Conservation (phyloP, 2,888 invertebrate species). For the Arrhopalites spinosus region DNA sequence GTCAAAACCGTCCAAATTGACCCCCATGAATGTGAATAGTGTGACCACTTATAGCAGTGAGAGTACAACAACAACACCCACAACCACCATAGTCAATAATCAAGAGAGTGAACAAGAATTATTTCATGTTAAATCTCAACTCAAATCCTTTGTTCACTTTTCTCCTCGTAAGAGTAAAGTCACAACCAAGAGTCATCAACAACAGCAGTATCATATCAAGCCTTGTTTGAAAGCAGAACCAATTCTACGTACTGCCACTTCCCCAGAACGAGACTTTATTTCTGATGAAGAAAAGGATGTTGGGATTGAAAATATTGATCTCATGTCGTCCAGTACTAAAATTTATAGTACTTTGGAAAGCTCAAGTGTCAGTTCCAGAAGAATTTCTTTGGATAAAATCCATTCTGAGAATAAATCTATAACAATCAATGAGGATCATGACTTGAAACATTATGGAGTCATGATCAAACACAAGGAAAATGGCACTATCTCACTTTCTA, state of each 20-base stretch:
- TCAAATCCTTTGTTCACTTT: slow-evolving; percentile 47
- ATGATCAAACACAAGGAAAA: background rate
- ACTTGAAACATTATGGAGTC: background rate
- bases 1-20: slow-evolving; percentile 38
- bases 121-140: slow-evolving; percentile 12
- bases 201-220: slow-evolving; percentile 41
- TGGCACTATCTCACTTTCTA: too few species aligned
- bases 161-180: slow-evolving; percentile 29
- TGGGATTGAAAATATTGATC: slow-evolving; percentile 16
- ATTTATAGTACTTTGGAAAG: background rate
- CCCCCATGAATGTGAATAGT: slow-evolving; percentile 20
- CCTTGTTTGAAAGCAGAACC: slow-evolving; percentile 54
- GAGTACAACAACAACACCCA: slow-evolving; percentile 12
- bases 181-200: slow-evolving; percentile 8
- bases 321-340: background rate
- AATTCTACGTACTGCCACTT: slow-evolving; percentile 34
- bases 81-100: background rate
- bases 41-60: background rate
- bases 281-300: slow-evolving; percentile 37
- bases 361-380: background rate
- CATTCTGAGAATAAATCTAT: slow-evolving; percentile 26
- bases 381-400: background rate
- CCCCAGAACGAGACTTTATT: slow-evolving; percentile 21
- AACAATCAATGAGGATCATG: background rate
- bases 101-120: background rate